These are phyloP conservation scores for Coptotermes formosanus DNA, from an alignment of 1,140 invertebrate species.

Conservation along the genomic window DNA sequence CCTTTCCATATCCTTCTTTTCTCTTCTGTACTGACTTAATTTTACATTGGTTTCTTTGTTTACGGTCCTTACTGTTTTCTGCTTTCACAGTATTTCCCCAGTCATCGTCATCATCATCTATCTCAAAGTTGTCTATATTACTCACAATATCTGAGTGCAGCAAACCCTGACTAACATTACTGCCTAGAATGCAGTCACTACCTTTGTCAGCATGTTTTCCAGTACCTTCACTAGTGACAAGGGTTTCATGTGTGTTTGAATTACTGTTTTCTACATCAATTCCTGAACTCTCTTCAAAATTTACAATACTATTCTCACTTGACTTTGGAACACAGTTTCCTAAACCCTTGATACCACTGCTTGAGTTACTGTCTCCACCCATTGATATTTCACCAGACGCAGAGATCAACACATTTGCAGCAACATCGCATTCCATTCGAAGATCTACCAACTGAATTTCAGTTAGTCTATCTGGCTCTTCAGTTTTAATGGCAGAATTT, in stretches of 20 bases:
- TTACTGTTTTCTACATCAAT: slow-evolving; percentile 22
- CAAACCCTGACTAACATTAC: not conserved
- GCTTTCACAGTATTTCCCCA: slow-evolving; percentile 21
- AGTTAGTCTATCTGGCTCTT: not conserved
- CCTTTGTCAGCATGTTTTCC: not conserved
- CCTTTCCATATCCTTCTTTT: not conserved
- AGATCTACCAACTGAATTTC: slow-evolving; percentile 26
- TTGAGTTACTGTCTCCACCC: not conserved
- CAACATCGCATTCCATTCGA: slow-evolving; percentile 34
- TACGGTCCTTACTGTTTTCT: not conserved
- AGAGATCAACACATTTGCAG: slow-evolving; percentile 18
- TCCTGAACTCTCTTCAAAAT: not conserved
- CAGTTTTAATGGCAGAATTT: not conserved
- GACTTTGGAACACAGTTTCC: not conserved
- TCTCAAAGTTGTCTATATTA: slow-evolving; percentile 28
- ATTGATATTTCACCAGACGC: not conserved
- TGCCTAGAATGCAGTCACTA: not conserved
- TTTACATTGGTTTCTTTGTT: not conserved
- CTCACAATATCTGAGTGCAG: slow-evolving; percentile 31
- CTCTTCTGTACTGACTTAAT: not conserved
- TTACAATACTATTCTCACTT: not conserved
- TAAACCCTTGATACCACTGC: not conserved
- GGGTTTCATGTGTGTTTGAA: slow-evolving; percentile 21
- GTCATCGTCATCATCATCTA: slow-evolving; percentile 30
- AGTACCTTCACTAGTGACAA: slow-evolving; percentile 17